Evolutionary conservation across 1,140 invertebrate species (phyloP).

Genomic region (Arctopsyche grandis): DNA sequence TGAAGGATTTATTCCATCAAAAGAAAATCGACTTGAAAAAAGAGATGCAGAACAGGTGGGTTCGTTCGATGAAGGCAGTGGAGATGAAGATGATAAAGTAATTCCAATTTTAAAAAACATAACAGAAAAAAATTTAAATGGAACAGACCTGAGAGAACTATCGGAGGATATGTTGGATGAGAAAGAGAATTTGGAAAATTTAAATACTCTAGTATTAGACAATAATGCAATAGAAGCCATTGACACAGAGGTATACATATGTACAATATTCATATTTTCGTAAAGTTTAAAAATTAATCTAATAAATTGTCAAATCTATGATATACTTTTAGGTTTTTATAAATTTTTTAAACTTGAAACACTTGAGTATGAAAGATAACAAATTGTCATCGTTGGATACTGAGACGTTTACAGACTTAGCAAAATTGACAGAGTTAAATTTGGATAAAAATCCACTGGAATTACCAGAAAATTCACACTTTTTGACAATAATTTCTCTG

Average conservation of each 20-base stretch:
- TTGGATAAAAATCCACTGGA: slow-evolving; percentile 65
- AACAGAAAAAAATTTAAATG: neutral
- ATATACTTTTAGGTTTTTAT: slow-evolving; percentile 55
- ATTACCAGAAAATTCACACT: slow-evolving; percentile 58
- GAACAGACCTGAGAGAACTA: neutral
- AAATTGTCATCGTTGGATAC: slow-evolving; percentile 64
- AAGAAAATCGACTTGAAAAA: neutral
- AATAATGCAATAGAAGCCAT: neutral
- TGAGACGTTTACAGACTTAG: slow-evolving; percentile 63
- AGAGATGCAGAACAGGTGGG: neutral
- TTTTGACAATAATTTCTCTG: slow-evolving; percentile 57
- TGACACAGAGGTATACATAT: neutral
- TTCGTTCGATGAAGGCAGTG: too few relatives aligned
- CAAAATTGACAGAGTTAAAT: slow-evolving; percentile 63
- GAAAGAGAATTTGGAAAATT: neutral
- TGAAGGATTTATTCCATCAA: neutral
- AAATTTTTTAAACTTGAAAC: slow-evolving; percentile 53
- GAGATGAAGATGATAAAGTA: neutral
- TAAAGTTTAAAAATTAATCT: neutral
- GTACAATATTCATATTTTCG: too few relatives aligned
- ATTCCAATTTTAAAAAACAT: neutral
- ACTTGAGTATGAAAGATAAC: slow-evolving; percentile 65
- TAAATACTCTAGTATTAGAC: neutral
- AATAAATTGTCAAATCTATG: neutral
- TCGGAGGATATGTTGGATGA: neutral